A percentile compares a stretch with the other conserved stretches of the same genome.
Conservation (phyloP, 1,140 invertebrate species). For the Formica exsecta region DNA sequence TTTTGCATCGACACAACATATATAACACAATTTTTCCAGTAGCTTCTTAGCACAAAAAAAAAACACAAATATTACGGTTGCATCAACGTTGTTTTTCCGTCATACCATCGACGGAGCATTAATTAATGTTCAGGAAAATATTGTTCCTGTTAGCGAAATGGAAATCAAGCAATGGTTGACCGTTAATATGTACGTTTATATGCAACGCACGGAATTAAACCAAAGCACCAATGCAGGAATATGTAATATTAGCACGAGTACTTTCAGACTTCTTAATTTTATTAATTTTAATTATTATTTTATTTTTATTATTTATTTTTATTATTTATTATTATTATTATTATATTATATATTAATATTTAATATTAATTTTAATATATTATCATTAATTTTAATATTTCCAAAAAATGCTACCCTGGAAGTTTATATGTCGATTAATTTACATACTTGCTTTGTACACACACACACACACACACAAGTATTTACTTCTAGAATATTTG, state of each 20-base stretch:
- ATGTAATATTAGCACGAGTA: slow-evolving; percentile 7
- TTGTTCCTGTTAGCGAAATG: slow-evolving; percentile 4
- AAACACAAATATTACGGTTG: not conserved
- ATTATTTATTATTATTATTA: no score
- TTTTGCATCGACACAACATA: not conserved
- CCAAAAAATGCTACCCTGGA: not conserved
- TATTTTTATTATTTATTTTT: no score
- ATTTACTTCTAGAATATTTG: not conserved
- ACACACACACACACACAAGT: no score
- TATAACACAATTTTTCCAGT: not conserved
- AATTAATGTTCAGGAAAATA: slow-evolving; percentile 51
- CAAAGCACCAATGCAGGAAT: not conserved
- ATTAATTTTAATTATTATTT: not conserved
- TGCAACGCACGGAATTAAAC: not conserved
- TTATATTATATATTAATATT: no score
- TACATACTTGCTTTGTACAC: not conserved
- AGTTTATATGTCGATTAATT: not conserved
- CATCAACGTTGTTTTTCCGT: not conserved
- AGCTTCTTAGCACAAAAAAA: slow-evolving; percentile 15
- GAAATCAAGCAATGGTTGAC: slow-evolving; percentile 10
- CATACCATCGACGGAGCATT: slow-evolving; percentile 14
- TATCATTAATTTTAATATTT: not conserved
- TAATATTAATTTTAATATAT: not conserved
- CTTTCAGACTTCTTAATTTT: not conserved
- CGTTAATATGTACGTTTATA: slow-evolving; percentile 34